These are phyloP conservation scores for Rhadinocentrus ornatus DNA, from an alignment of 2,797 vertebrate genomes.

Conservation along the genomic window DNA sequence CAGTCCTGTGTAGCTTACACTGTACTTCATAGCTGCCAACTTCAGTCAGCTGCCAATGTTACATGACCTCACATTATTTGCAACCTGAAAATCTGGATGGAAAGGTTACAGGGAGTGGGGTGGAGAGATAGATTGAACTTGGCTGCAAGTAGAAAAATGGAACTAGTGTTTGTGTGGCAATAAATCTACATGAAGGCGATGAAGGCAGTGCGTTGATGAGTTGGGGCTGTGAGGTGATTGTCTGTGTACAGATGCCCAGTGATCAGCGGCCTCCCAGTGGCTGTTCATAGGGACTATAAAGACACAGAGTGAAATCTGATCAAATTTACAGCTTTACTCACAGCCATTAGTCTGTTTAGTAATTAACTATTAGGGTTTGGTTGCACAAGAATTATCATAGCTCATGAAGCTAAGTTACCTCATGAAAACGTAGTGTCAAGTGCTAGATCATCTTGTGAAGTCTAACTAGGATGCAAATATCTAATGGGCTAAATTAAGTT, in stretches of 20 bases:
- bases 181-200: constrained; percentile 75
- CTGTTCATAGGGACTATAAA: background rate
- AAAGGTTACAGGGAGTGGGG: constrained; percentile 47
- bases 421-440: constrained; percentile 51
- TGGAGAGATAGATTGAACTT: constrained; percentile 67
- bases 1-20: constrained; percentile 46
- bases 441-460: constrained; percentile 63
- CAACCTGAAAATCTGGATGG: constrained; percentile 64
- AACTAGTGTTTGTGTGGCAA: constrained; percentile 60
- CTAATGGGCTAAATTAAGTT: constrained; percentile 71
- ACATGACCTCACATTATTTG: constrained; percentile 72
- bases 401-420: constrained; percentile 62
- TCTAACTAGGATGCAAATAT: constrained; percentile 63
- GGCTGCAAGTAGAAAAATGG: constrained; percentile 51
- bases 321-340: constrained; percentile 32
- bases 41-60: constrained; percentile 73
- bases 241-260: constrained; percentile 55
- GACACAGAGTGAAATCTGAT: constrained; percentile 53
- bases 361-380: constrained; percentile 68
- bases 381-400: constrained; percentile 50
- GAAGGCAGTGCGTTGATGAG: constrained; percentile 69
- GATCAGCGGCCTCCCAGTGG: constrained; percentile 27
- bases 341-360: constrained; percentile 60
- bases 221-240: constrained; percentile 59
- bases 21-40: constrained; percentile 71